A percentile compares a stretch with the other conserved stretches of the same genome.
Evolutionary conservation across 30 jellyfish, hydroid and myxozoan genomes (phyloP).

Genomic region (Rhopilema esculentum): DNA sequence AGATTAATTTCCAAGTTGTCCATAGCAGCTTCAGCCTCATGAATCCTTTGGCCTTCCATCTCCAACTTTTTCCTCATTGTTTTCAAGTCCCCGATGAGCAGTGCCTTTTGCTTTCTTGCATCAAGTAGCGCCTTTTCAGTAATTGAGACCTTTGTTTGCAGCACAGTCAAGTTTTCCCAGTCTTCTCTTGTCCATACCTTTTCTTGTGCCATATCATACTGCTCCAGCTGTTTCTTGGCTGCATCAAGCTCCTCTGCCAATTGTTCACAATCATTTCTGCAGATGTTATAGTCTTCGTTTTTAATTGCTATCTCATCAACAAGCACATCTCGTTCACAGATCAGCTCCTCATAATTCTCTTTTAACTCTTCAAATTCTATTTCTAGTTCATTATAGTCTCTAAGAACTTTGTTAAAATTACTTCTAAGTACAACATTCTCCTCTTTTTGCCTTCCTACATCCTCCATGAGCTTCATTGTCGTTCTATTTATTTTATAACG

Average conservation of each 20-base stretch:
- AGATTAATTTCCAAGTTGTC: conserved; percentile 21
- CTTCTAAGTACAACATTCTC: conserved; percentile 63
- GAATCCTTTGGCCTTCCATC: conserved; percentile 40
- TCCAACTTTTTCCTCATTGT: conserved; percentile 45
- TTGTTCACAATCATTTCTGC: conserved; percentile 48
- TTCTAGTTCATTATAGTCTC: conserved; percentile 64
- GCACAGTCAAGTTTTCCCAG: conserved; percentile 78
- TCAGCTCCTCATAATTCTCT: conserved; percentile 53
- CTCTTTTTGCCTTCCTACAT: conserved; percentile 60
- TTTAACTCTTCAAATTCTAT: conserved; percentile 54
- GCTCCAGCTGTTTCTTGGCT: conserved; percentile 33
- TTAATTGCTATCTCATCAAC: conserved; percentile 43
- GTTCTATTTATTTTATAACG: conserved; percentile 43
- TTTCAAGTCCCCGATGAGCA: conserved; percentile 52
- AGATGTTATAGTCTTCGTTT: conserved; percentile 32
- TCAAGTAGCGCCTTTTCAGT: conserved; percentile 72
- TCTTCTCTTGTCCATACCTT: conserved; percentile 67
- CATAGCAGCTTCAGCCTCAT: conserved; percentile 61
- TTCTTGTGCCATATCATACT: conserved; percentile 13
- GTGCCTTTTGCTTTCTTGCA: conserved; percentile 61
- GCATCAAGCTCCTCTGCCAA: conserved; percentile 35
- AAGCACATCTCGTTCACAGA: conserved; percentile 50
- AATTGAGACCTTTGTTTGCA: conserved; percentile 43
- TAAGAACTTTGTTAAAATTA: conserved; percentile 60
- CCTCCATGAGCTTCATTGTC: conserved; percentile 64